Base-by-base conservation (phyloP, 2,888 invertebrate genomes). In the Athrips mouffetella region DNA sequence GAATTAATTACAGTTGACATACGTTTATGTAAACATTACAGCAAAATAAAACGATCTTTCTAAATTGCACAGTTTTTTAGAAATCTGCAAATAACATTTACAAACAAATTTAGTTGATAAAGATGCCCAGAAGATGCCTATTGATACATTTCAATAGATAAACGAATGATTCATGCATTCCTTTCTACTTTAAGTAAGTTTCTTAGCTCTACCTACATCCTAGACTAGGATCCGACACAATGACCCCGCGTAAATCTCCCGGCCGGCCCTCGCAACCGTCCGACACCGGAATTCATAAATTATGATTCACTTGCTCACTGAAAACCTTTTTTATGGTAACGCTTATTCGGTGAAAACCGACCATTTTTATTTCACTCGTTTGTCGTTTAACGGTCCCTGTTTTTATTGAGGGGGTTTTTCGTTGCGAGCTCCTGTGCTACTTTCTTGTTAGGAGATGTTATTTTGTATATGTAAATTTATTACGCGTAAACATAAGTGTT, bases 221-320 rank as follows among this genome's bases (percentile, higher is more conserved):
- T 74, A 76, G 77, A 53, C 70, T 69, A 72, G 72, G 75, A 76
- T 68, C 64, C 78, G 78, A 82, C 84, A 81, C 85, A 81, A 80
- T 84, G 87, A 85, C 87, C 87, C 80, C 67, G 73, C 81, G 86
- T 87, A 87, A 87, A 86, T 87, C 87, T 86, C 84, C 70, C 59
- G 49, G 49, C 50, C 54, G 61, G 65, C 65, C 62, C 61, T 55
- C 53, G 59, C 63, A 52, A 54, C 69, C 60, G 65, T 64, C 79
- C 77, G 81, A 84, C 85, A 80, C 79, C 85, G 86, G 84, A 84
- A 87, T 87, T 87, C 87, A 87, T 87, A 87, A 87, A 87, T 87
- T 86, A 87, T 87, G 87, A 87, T 87, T 86, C 87, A 86, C 86
- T 87, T 84, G 86, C 84, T 84, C 83, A 81, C 84, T 83, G 87